A percentile compares a stretch with the other conserved stretches of the same genome.
Conservation (phyloP, 2,888 invertebrate species). For the Beris morrisii region DNA sequence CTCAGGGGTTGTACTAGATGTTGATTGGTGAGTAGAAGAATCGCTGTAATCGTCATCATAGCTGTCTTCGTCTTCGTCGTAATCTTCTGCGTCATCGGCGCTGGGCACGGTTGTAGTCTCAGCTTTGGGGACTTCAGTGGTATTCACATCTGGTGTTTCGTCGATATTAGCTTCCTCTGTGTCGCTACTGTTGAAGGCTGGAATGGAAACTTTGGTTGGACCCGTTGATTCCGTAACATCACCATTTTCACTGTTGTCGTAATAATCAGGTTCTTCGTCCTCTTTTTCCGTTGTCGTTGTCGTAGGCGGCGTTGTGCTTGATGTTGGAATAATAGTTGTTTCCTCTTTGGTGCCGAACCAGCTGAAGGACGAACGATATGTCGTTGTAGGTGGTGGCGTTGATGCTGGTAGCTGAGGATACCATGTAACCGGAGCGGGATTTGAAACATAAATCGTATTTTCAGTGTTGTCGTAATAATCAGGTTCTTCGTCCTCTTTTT, state of each 20-base stretch:
- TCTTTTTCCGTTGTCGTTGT: background rate
- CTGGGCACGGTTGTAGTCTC: too few relatives aligned
- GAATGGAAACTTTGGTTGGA: slow-evolving; percentile 9
- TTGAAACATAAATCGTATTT: background rate
- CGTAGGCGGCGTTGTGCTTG: background rate
- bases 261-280: slow-evolving; percentile 4
- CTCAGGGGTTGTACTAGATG: too few relatives aligned
- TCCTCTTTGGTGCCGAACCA: background rate
- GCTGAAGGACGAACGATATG: background rate
- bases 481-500: slow-evolving; percentile 8
- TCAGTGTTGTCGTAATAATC: too few relatives aligned
- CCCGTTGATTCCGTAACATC: slow-evolving; percentile 4
- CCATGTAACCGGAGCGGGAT: slow-evolving; percentile 2
- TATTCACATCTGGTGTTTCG: background rate
- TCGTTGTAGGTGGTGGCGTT: background rate
- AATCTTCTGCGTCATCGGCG: too few relatives aligned
- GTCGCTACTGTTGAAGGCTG: background rate
- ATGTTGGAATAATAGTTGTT: slow-evolving; percentile 10
- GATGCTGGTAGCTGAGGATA: background rate
- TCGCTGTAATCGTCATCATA: slow-evolving; percentile 8
- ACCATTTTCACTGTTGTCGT: slow-evolving; percentile 8
- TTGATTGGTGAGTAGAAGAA: too few relatives aligned
- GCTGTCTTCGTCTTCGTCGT: slow-evolving; percentile 1
- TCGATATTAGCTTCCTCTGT: background rate
- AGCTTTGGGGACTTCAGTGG: background rate